Evolutionary conservation across 1,140 invertebrate species (phyloP).

Genomic region (Trachymyrmex cornetzi): DNA sequence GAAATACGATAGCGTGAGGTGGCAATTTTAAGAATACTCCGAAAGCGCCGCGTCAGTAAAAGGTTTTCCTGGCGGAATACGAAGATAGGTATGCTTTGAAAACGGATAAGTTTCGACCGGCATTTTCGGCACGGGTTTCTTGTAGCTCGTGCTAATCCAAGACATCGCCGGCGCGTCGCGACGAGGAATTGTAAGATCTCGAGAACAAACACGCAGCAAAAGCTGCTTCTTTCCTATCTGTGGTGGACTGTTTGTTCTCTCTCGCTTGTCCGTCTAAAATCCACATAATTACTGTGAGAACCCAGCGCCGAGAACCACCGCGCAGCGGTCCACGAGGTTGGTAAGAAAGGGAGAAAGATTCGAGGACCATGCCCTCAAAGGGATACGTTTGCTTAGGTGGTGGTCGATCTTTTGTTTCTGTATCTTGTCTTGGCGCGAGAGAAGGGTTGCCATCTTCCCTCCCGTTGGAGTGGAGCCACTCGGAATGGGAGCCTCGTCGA

Average conservation of each 20-base stretch:
- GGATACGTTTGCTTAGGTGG: conserved; percentile 71
- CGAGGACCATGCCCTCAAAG: conserved; percentile 49
- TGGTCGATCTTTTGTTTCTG: conserved; percentile 74
- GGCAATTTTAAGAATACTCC: background rate
- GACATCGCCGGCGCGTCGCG: conserved; percentile 20
- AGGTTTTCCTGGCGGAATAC: conserved; percentile 6
- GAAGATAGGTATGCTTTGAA: conserved; percentile 10
- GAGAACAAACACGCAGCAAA: conserved; percentile 60
- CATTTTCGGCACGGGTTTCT: conserved; percentile 59
- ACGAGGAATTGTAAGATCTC: conserved; percentile 30
- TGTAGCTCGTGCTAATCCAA: conserved; percentile 62
- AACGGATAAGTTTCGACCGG: conserved; percentile 6
- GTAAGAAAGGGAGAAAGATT: conserved; percentile 42
- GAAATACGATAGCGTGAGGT: conserved; percentile 47
- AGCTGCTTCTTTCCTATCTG: conserved; percentile 45
- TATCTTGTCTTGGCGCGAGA: conserved; percentile 63
- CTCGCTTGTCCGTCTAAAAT: conserved; percentile 63
- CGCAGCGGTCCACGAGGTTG: conserved; percentile 61
- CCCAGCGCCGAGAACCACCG: conserved; percentile 51
- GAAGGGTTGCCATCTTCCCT: conserved; percentile 47
- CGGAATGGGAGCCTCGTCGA: conserved; percentile 32
- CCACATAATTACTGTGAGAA: conserved; percentile 77
- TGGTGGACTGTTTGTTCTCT: conserved; percentile 60
- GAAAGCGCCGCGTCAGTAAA: conserved; percentile 1
- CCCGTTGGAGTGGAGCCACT: conserved; percentile 44